phyloP scores from a whole-genome alignment of 2,888 invertebrate species.

The Oscheius myriophilus region DNA sequence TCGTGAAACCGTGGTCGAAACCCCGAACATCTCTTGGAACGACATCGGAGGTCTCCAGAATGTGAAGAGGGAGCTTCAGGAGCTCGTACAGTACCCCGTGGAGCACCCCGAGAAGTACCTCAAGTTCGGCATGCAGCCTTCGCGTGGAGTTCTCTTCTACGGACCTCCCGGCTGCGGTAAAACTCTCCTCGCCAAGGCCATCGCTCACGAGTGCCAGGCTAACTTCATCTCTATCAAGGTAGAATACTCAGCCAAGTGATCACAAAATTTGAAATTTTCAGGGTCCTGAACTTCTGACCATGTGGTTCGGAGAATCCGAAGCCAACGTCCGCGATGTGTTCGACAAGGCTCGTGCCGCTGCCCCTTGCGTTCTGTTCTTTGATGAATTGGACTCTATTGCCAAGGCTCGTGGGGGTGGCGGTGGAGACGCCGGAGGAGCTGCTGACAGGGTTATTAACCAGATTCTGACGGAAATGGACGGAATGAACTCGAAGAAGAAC shows the following conservation, averaged over 20 bases:
- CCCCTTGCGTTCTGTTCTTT: constrained; percentile 98
- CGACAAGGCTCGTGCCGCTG: constrained; percentile 98
- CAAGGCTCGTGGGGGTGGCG: constrained; percentile 89
- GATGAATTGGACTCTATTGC: constrained; percentile 99
- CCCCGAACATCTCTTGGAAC: constrained; percentile 95
- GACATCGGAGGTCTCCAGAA: constrained; percentile 84
- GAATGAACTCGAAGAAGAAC: constrained; percentile 99
- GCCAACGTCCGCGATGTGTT: constrained; percentile 99
- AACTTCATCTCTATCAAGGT: constrained; percentile 98
- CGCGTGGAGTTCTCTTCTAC: constrained; percentile 88
- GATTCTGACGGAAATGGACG: constrained; percentile 99
- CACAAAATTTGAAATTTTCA: constrained; percentile 19
- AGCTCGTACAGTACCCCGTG: constrained; percentile 97
- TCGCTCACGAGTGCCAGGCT: constrained; percentile 99
- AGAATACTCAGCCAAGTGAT: constrained; percentile 73
- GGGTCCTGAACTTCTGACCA: constrained; percentile 88
- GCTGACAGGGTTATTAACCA: constrained; percentile 99
- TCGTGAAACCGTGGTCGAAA: constrained; percentile 98
- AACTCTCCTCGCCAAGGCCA: constrained; percentile 82
- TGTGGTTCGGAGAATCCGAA: constrained; percentile 99
- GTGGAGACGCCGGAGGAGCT: constrained; percentile 79
- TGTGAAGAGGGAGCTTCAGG: constrained; percentile 84
- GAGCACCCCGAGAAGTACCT: constrained; percentile 99
- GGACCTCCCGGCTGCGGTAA: constrained; percentile 95
- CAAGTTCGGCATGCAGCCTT: constrained; percentile 99